Evolutionary conservation across 1,140 invertebrate species (phyloP).

Genomic region (Dolichoris vasculosae): DNA sequence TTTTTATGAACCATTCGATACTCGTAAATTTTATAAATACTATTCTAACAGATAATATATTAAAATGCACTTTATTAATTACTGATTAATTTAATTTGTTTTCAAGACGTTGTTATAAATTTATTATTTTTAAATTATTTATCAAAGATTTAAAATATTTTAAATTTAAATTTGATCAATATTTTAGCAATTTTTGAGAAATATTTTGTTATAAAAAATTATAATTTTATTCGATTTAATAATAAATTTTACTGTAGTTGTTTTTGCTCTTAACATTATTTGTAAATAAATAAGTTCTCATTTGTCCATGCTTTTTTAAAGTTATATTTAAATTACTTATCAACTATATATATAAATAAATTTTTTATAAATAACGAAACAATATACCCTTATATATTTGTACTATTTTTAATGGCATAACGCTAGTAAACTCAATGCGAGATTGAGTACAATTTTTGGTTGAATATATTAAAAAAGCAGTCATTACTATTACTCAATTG

Average conservation of each 20-base stretch:
- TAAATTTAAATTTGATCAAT: too few relatives aligned
- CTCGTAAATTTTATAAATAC: background rate
- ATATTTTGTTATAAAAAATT: too few relatives aligned
- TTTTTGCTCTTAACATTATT: too few relatives aligned
- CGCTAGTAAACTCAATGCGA: background rate
- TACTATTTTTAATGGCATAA: background rate
- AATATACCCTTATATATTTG: background rate
- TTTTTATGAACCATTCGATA: conserved; percentile 35
- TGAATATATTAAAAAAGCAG: background rate
- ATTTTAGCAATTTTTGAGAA: too few relatives aligned
- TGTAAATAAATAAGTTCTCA: too few relatives aligned
- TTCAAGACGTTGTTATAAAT: background rate
- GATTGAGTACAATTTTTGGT: background rate
- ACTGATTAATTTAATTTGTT: background rate
- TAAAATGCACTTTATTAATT: background rate
- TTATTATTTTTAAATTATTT: too few relatives aligned
- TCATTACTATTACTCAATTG: conserved; percentile 12
- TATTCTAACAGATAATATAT: background rate
- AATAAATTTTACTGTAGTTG: too few relatives aligned
- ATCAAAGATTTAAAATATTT: too few relatives aligned
- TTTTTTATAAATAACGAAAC: background rate
- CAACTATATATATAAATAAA: background rate
- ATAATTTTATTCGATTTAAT: too few relatives aligned
- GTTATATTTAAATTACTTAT: too few relatives aligned
- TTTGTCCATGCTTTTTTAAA: too few relatives aligned